Base-by-base conservation (phyloP, 1,140 invertebrate genomes). In the Drosophila parvula region DNA sequence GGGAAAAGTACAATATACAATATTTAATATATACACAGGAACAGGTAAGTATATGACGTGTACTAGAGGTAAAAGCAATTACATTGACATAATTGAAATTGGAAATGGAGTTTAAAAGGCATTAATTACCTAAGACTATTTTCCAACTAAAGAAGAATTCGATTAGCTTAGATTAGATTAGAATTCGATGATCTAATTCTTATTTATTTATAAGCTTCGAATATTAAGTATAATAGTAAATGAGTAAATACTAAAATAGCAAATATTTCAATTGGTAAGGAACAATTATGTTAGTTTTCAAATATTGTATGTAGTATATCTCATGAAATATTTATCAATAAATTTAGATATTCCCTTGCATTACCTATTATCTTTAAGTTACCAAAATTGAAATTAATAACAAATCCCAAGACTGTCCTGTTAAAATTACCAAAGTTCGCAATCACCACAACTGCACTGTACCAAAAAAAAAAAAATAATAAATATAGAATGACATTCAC, bases 401-500 rank as follows among this genome's bases (percentile, higher is more conserved):
- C 2, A 45, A 5, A 7, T 22, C 22, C 12, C 6, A 60, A 2
- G n/a, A 40, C 30, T 44, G n/a, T 10, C 12, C 27, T n/a, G 3
- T 45, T 18, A 0, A 11, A 16, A 43, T 36, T 18, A 36, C 22
- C 36, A 3, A 63, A 62, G 16, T 30, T 65, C 63, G 47, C 4
- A 11, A 57, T 51, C 47, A 11, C n/a, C n/a, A 51, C 14, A 8
- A 28, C 27, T 48, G 28, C 44, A 27, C 22, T 50, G 14, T 16
- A 30, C 27, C 27, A 28, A 22, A 28, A 58, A 68, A 38, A 50
- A 32, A 32, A 0, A 51, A 58, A 59, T 58, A 76, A 50, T 32
- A 32, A 0, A 51, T 65, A 59, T 58, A 76, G 74, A 38, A 55
- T 48, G 62, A 43, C 62, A 51, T 38, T 76, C 40, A 65, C 59